A percentile compares a stretch with the other conserved stretches of the same genome.
phyloP scores from a whole-genome alignment of 2,797 vertebrate genomes.

The Ibycter americanus region DNA sequence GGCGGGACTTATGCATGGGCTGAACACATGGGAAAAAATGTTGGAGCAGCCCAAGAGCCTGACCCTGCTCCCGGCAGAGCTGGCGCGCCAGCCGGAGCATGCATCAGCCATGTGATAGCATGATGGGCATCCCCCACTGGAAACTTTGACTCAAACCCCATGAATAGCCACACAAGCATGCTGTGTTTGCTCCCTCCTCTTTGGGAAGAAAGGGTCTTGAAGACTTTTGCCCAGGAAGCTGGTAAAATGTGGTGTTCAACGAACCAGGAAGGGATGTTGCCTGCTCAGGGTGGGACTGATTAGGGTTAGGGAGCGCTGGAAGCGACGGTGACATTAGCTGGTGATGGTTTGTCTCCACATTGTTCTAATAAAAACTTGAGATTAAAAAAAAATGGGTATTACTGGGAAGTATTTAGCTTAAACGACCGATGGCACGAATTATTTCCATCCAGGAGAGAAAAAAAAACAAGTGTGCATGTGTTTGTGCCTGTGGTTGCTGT shows the following conservation, averaged over 20 bases:
- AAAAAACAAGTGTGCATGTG: background rate
- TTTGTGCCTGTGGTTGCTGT: background rate
- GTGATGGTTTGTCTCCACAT: background rate
- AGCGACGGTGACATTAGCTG: background rate
- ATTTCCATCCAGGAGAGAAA: background rate
- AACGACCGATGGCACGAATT: background rate
- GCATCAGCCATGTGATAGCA: fast-evolving
- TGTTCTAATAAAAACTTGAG: background rate
- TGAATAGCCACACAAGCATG: background rate
- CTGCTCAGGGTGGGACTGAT: fast-evolving
- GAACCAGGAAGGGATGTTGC: fast-evolving
- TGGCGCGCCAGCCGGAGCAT: fast-evolving
- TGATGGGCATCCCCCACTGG: background rate
- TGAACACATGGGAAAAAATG: slow-evolving; percentile 1
- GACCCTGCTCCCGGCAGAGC: background rate
- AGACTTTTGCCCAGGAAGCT: background rate
- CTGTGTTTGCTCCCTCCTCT: background rate
- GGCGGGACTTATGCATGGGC: background rate
- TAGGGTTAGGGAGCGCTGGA: background rate
- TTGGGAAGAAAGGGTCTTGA: background rate
- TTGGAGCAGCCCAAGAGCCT: background rate
- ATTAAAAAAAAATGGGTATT: background rate
- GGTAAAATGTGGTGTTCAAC: background rate
- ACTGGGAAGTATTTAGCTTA: background rate
- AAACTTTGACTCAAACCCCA: background rate